Conservation (phyloP, 2,888 invertebrate genomes). For the Hemithea aestivaria region DNA sequence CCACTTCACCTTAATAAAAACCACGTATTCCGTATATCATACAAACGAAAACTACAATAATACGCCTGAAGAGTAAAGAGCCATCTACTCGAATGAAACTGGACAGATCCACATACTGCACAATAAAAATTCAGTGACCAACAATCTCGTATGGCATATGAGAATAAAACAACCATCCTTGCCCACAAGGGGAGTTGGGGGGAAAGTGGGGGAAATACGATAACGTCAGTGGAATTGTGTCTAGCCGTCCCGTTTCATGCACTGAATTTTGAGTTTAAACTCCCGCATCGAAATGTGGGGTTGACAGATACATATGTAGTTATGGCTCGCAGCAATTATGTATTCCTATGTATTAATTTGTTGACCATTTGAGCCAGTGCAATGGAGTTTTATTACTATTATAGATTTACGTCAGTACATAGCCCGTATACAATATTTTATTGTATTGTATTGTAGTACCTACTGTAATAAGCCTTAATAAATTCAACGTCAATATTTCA, state of each 20-base stretch:
- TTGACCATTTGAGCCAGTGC: too few relatives aligned
- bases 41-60: slow-evolving; percentile 28
- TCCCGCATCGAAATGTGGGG: slow-evolving; percentile 29
- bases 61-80: slow-evolving; percentile 13
- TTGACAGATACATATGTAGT: slow-evolving; percentile 19
- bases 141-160: slow-evolving; percentile 43
- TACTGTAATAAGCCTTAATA: too few relatives aligned
- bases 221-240: slow-evolving; percentile 43
- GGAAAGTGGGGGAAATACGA: slow-evolving; percentile 33
- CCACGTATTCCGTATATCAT: too few relatives aligned
- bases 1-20: too few relatives aligned
- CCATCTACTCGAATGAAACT: slow-evolving; percentile 21
- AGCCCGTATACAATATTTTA: too few relatives aligned
- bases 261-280: slow-evolving; percentile 39
- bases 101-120: slow-evolving; percentile 22
- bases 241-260: slow-evolving; percentile 39
- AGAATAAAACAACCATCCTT: slow-evolving; percentile 43
- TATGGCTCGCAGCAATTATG: too few relatives aligned
- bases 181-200: slow-evolving; percentile 31
- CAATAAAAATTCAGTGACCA: slow-evolving; percentile 41
- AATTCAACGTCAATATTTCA: too few relatives aligned
- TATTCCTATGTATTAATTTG: too few relatives aligned
- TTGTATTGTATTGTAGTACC: too few relatives aligned
- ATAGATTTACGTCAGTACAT: too few relatives aligned
- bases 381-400: too few relatives aligned